A percentile compares a stretch with the other conserved stretches of the same genome.
phyloP scores from a whole-genome alignment of 2,113 vertebrate species.

The Elephas maximus region DNA sequence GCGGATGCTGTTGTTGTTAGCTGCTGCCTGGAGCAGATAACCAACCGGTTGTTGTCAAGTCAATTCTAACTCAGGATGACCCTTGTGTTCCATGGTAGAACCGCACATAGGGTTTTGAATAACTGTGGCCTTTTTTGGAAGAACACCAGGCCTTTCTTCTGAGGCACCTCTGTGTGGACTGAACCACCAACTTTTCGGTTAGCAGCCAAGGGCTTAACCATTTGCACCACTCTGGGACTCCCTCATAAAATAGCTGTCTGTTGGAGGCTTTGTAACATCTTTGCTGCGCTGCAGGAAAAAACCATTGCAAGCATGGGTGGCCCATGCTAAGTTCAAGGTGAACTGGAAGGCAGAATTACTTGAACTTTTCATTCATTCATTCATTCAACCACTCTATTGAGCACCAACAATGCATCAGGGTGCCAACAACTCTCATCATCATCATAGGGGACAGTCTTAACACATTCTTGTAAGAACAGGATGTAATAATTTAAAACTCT shows the following conservation, averaged over 20 bases:
- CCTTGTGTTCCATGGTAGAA: background rate
- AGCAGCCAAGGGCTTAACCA: background rate
- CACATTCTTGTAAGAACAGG: background rate
- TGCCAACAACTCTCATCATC: background rate
- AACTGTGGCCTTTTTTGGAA: background rate
- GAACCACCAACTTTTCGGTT: background rate
- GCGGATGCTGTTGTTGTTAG: background rate
- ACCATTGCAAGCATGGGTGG: background rate
- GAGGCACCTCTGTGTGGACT: too few relatives aligned
- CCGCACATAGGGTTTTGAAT: background rate
- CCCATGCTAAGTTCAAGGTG: background rate
- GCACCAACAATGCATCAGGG: background rate
- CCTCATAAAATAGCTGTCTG: slow-evolving; percentile 5
- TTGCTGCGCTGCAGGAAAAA: background rate
- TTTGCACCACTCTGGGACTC: background rate
- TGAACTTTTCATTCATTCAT: slow-evolving; percentile 1
- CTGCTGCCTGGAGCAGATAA: background rate
- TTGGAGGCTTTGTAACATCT: background rate
- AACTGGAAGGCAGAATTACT: background rate
- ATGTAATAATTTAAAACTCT: background rate
- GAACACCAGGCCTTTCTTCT: background rate
- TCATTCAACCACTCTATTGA: background rate
- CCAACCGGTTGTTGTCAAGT: background rate
- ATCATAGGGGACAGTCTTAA: background rate
- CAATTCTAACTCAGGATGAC: background rate